phyloP scores from a whole-genome alignment of 2,113 vertebrate genomes.

The Ammospiza caudacuta region DNA sequence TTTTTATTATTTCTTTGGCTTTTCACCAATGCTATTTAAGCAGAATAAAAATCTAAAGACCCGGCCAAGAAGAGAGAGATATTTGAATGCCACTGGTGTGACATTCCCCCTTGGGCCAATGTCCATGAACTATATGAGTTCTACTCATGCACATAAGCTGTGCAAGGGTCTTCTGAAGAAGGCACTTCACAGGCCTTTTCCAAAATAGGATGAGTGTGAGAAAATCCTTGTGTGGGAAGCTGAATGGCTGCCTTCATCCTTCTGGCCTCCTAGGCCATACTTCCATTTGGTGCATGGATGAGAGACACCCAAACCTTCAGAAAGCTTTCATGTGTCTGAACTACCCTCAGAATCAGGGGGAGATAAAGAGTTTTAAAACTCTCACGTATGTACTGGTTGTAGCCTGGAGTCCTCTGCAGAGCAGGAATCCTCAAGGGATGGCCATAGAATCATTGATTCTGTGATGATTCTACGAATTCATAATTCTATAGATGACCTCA shows the following conservation, averaged over 20 bases:
- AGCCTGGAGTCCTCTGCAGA: background rate
- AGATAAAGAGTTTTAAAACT: background rate
- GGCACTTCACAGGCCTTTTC: background rate
- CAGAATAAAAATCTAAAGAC: background rate
- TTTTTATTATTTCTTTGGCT: background rate
- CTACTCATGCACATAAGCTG: background rate
- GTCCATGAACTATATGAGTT: background rate
- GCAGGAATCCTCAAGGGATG: background rate
- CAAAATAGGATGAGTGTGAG: background rate
- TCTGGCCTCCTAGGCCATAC: background rate
- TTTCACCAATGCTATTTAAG: background rate
- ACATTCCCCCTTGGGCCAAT: background rate
- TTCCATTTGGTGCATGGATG: background rate
- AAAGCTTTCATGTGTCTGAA: background rate
- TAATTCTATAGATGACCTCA: background rate
- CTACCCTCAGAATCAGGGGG: rapidly evolving
- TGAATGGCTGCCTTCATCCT: background rate
- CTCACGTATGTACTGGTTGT: rapidly evolving
- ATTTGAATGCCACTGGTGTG: background rate
- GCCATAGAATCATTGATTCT: background rate
- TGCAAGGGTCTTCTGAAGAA: background rate
- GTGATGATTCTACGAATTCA: background rate
- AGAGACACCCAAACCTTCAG: background rate
- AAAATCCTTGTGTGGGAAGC: background rate
- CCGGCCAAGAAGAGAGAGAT: background rate